Evolutionary conservation across 2,888 invertebrate species (phyloP).

Genomic region (Acanthosepion pharaonis): DNA sequence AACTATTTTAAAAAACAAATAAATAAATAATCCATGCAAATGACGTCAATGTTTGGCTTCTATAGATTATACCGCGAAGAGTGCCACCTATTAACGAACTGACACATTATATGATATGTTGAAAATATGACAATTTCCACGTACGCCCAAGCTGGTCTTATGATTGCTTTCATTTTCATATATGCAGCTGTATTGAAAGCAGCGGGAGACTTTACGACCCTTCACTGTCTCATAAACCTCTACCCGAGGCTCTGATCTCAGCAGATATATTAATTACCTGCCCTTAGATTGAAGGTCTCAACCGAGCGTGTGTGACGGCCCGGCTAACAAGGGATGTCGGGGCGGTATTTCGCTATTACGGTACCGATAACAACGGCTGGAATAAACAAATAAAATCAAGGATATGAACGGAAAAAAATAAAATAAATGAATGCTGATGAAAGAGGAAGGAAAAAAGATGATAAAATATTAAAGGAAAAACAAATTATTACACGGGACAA

Average conservation of each 20-base stretch:
- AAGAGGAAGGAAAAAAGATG: background rate
- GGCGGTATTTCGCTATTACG: background rate
- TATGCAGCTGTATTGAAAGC: background rate
- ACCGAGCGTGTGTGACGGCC: background rate
- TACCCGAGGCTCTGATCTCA: background rate
- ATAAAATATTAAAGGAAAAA: background rate
- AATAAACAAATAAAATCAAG: background rate
- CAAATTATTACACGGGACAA: background rate
- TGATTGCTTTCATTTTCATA: slow-evolving; percentile 18
- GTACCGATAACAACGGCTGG: background rate
- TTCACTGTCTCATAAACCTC: slow-evolving; percentile 21
- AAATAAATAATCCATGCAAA: too few relatives aligned
- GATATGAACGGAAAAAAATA: background rate
- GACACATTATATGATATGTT: slow-evolving; percentile 22
- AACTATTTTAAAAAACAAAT: too few relatives aligned
- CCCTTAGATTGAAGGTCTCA: slow-evolving; percentile 33
- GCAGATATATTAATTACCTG: slow-evolving; percentile 1
- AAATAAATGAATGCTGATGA: background rate
- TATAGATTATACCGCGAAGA: background rate
- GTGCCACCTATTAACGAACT: background rate
- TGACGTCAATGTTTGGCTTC: too few relatives aligned
- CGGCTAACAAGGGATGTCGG: background rate
- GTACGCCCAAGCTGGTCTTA: background rate
- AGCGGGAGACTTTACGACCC: slow-evolving; percentile 1
- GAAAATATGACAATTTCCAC: background rate